Evolutionary conservation across 1,140 invertebrate species (phyloP), one percentile per base, ranked within the genome.

Genomic region (Spodoptera litura): DNA sequence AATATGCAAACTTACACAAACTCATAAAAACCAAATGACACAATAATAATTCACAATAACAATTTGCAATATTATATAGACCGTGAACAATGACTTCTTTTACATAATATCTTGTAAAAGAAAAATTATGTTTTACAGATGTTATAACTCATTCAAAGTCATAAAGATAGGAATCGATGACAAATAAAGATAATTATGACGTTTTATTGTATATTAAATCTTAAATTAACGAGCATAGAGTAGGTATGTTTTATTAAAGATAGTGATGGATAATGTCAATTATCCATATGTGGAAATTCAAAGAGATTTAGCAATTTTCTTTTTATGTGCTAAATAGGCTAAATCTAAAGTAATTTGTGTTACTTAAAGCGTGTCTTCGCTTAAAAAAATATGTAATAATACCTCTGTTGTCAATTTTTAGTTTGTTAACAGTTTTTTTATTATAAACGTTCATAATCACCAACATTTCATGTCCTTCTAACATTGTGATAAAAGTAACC

Each of bases 111-210:
- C 31, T 35, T 11, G n/a, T 62, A 62, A 38, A 3, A 31, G n/a
- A 2, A 31, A 35, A 11, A 38, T 12, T 13, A 62, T 44, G 13
- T 5, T n/a, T 31, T 5, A 38, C 15, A 25, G 10, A 66, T 49
- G 15, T 0, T 20, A 20, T 49, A 49, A 12, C 62, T 20, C 62
- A 15, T 11, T 10, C 11, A 49, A 20, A 49, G 62, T 15, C n/a
- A 15, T 66, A 49, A 66, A 66, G 62, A 66, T 51, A 49, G 11
- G n/a, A 15, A 64, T 64, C 44, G 38, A 64, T 44, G n/a, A 44
- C 38, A 49, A 66, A 49, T 66, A 66, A 66, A 49, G 10, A 66
- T 49, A 12, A 49, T 13, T 20, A 49, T 49, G 8, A 3, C 4
- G n/a, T 49, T 66, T 66, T 66, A 49, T 51, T 49, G 11, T 49